A percentile compares a stretch with the other conserved stretches of the same genome.
Evolutionary conservation across 2,888 invertebrate genomes (phyloP).

Genomic region (Drosophila borealis): DNA sequence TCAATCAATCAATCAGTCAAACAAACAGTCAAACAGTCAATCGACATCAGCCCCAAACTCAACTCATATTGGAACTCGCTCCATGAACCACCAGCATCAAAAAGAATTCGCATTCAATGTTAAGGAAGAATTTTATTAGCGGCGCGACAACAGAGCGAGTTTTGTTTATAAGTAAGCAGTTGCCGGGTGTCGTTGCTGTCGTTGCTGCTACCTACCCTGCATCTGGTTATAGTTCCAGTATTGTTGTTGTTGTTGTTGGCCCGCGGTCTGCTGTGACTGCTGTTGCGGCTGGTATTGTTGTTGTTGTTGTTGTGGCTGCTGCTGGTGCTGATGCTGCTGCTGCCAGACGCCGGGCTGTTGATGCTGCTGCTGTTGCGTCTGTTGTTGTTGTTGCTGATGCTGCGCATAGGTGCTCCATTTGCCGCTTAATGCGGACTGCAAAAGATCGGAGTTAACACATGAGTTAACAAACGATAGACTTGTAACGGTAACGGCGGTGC

Average conservation of each 20-base stretch:
- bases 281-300: conserved; percentile 58
- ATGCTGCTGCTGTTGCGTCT: conserved; percentile 57
- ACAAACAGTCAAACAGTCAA: background rate
- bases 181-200: conserved; percentile 1
- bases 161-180: conserved; percentile 30
- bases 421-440: conserved; percentile 64
- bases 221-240: conserved; percentile 84
- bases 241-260: conserved; percentile 69
- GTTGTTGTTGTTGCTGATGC: conserved; percentile 67
- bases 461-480: too few species aligned
- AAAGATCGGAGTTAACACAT: background rate
- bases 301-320: conserved; percentile 62
- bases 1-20: conserved; percentile 4
- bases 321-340: conserved; percentile 53
- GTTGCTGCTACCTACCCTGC: conserved; percentile 72
- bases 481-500: accelerated
- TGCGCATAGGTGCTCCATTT: conserved; percentile 78
- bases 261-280: conserved; percentile 59
- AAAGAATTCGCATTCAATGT: conserved; percentile 33
- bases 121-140: conserved; percentile 41
- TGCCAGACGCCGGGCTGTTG: conserved; percentile 46
- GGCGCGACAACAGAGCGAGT: conserved; percentile 42
- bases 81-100: conserved; percentile 26
- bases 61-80: conserved; percentile 32
- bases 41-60: conserved; percentile 7